phyloP scores from a whole-genome alignment of 1,140 invertebrate species.

The Pteromalus puparum region DNA sequence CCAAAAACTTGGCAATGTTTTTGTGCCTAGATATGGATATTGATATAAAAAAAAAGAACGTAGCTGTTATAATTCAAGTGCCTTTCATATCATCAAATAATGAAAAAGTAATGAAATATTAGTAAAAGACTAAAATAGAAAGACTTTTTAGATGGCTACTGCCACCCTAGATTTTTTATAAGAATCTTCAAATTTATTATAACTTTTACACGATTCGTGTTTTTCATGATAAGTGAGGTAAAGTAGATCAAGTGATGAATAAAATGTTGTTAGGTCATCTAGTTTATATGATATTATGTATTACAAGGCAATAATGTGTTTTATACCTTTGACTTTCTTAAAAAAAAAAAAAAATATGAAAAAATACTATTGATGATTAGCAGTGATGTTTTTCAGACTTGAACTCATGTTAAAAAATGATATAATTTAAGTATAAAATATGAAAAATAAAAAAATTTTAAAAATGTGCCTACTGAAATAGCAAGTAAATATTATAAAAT shows the following conservation, averaged over 20 bases:
- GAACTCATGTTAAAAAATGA: not conserved
- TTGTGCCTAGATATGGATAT: constrained; percentile 18
- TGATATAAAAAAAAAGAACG: not conserved
- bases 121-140: constrained; percentile 26
- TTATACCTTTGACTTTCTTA: constrained; percentile 26
- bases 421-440: not conserved
- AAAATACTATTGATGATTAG: constrained; percentile 18
- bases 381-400: not conserved
- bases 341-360: not conserved
- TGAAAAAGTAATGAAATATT: constrained; percentile 13
- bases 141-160: constrained; percentile 30
- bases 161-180: constrained; percentile 40
- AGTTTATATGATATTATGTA: constrained; percentile 36
- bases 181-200: constrained; percentile 30
- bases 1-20: constrained; percentile 27
- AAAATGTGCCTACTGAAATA: not conserved
- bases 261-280: constrained; percentile 7
- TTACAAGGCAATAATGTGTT: constrained; percentile 27
- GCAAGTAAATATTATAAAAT: constrained; percentile 23
- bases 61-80: constrained; percentile 28
- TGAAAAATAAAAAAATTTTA: not conserved
- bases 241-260: constrained; percentile 11
- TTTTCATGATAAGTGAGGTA: not conserved
- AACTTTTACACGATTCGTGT: constrained; percentile 28
- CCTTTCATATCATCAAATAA: constrained; percentile 23